Evolutionary conservation across 2,113 vertebrate species (phyloP).

Genomic region (Mixornis gularis): DNA sequence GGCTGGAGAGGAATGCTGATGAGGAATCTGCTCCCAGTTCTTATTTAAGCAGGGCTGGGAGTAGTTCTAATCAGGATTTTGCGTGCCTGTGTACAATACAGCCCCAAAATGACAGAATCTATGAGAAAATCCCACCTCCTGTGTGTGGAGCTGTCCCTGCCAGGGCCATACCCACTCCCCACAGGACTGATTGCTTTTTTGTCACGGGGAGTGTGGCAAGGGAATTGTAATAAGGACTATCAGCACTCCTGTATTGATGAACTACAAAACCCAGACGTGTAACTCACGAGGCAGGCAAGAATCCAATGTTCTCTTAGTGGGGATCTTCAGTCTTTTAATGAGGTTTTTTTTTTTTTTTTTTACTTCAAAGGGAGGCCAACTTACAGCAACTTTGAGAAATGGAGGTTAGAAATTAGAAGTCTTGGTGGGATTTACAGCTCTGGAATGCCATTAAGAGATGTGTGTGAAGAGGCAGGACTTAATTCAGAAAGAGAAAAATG

Average conservation of each 20-base stretch:
- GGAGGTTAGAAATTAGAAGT: constrained; percentile 1
- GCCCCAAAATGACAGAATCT: not conserved
- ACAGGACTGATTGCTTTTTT: not conserved
- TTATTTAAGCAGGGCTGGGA: not conserved
- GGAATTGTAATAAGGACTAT: not conserved
- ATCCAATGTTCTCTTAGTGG: not conserved
- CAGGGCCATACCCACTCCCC: not conserved
- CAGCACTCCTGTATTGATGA: not conserved
- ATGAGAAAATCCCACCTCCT: not conserved
- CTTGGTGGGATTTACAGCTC: not conserved
- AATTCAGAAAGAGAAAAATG: not conserved
- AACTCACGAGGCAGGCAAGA: not conserved
- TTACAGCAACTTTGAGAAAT: constrained; percentile 1
- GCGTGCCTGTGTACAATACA: not conserved
- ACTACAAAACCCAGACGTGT: not conserved
- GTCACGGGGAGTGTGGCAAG: not conserved
- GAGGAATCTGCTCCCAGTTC: not conserved
- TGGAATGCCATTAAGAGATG: not conserved
- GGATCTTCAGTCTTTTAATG: constrained; percentile 24
- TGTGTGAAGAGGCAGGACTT: not conserved
- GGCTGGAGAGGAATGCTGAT: not conserved
- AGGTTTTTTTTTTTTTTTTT: not conserved
- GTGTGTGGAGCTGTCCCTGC: not conserved
- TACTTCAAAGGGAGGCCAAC: not conserved
- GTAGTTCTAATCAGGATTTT: not conserved